Percentiles rank a stretch among this genome's conserved stretches.
Evolutionary conservation across 2,113 vertebrate species (phyloP).

Genomic region (Pachyramphus minor): DNA sequence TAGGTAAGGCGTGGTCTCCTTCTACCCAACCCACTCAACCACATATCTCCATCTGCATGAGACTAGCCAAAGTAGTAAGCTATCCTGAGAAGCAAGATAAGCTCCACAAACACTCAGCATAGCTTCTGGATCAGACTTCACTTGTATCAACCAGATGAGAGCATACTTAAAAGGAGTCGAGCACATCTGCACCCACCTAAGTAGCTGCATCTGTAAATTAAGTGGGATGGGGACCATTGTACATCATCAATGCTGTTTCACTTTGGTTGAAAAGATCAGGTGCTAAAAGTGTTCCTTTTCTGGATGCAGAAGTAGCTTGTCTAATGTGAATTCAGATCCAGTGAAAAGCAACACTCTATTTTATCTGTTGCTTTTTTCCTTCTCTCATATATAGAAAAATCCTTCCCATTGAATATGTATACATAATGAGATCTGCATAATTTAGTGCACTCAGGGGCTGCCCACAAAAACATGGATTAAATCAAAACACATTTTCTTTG

Average conservation of each 20-base stretch:
- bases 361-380: not conserved
- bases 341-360: not conserved
- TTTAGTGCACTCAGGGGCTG: not conserved
- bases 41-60: not conserved
- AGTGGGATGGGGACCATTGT: not conserved
- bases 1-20: not conserved
- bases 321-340: not conserved
- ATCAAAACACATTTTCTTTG: not conserved
- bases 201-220: not conserved
- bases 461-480: not conserved
- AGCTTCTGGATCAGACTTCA: not conserved
- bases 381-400: not conserved
- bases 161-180: not conserved
- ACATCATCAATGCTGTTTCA: not conserved
- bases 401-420: not conserved
- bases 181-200: not conserved
- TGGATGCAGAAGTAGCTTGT: not conserved
- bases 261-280: not conserved
- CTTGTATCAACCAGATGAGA: not conserved
- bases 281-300: not conserved
- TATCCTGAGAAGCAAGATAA: not conserved
- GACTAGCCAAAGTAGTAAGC: not conserved
- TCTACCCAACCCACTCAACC: not conserved
- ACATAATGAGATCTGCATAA: not conserved
- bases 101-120: not conserved